phyloP scores from a whole-genome alignment of 1,140 invertebrate species.

The Stegodyphus dumicola region DNA sequence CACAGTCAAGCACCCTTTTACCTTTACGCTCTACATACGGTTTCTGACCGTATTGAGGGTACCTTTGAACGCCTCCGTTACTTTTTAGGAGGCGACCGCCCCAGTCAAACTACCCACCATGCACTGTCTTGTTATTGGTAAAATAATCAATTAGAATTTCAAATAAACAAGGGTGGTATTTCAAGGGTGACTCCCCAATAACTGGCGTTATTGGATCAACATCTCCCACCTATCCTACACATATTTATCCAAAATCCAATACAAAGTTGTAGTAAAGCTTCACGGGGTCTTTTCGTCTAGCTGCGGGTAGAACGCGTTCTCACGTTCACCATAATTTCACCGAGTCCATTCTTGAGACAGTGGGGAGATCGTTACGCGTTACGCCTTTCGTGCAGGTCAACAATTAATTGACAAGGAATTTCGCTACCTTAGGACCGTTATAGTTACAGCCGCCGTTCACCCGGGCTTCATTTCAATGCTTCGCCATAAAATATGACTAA shows the following conservation, averaged over 20 bases:
- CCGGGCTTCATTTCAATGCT: constrained; percentile 67
- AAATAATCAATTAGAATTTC: too few relatives aligned
- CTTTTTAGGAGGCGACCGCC: constrained; percentile 66
- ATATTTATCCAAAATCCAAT: constrained; percentile 43
- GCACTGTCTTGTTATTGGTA: constrained; percentile 55
- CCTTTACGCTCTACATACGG: constrained; percentile 55
- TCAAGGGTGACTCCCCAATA: constrained; percentile 70
- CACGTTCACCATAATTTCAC: not conserved
- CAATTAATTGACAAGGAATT: constrained; percentile 66
- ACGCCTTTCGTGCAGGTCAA: constrained; percentile 66
- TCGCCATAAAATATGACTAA: constrained; percentile 45
- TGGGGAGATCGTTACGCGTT: constrained; percentile 64
- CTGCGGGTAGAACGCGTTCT: not conserved
- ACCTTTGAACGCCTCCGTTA: constrained; percentile 66
- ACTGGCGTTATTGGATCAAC: constrained; percentile 54
- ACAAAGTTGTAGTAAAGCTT: constrained; percentile 63
- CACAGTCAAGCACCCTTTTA: constrained; percentile 63
- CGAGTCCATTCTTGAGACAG: constrained; percentile 62
- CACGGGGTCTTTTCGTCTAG: constrained; percentile 20
- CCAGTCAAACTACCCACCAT: constrained; percentile 67
- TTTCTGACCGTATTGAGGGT: constrained; percentile 62
- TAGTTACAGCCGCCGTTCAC: constrained; percentile 70
- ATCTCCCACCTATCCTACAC: constrained; percentile 65
- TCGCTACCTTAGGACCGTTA: constrained; percentile 69
- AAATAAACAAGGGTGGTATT: too few relatives aligned